Evolutionary conservation across 2,113 vertebrate genomes (phyloP), one percentile per base, ranked within the genome.

Genomic region (Proterorhinus semilunaris): DNA sequence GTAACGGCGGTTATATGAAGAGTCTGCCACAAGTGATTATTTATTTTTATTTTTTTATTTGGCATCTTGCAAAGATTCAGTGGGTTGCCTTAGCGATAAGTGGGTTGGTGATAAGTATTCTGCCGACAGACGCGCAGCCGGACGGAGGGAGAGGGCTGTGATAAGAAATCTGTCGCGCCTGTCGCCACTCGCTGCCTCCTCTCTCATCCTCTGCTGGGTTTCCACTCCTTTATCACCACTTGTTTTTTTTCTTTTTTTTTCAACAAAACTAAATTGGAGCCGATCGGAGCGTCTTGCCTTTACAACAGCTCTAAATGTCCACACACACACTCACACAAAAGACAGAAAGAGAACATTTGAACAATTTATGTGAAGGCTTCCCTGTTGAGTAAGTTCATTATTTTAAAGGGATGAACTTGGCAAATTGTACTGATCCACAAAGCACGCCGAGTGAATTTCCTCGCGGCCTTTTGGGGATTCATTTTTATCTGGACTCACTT

Each of bases 11-110:
- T 71, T 55, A 12, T 16, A 53, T 53, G 15, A 53, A 53, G 52
- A 76, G 80, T 64, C 75, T 62, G 83, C 78, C 78, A 81, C 67
- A 69, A 66, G 62, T 74, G 64, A 85, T n/a, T n/a, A n/a, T n/a
- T n/a, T n/a, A 88, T 79, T 77, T 53, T 36, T 69, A 84, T 74
- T 80, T 75, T 10, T 55, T 89, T 85, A 55, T 84, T 75, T 73
- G 74, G 72, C 48, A 10, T 79, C 83, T 83, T 68, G 50, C 13
- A 1, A 74, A 88, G 87, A 89, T 87, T 82, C 84, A 89, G 79
- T 74, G 72, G 77, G 85, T 88, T 90, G 83, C 85, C n/a, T 79
- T 81, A 83, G 83, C 81, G 87, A 90, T 89, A 90, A 90, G 89
- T 83, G 82, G 82, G 79, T 83, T 86, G 78, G 85, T 84, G 89